phyloP scores from a whole-genome alignment of 2,113 vertebrate species.

The Embiotoca jacksoni region DNA sequence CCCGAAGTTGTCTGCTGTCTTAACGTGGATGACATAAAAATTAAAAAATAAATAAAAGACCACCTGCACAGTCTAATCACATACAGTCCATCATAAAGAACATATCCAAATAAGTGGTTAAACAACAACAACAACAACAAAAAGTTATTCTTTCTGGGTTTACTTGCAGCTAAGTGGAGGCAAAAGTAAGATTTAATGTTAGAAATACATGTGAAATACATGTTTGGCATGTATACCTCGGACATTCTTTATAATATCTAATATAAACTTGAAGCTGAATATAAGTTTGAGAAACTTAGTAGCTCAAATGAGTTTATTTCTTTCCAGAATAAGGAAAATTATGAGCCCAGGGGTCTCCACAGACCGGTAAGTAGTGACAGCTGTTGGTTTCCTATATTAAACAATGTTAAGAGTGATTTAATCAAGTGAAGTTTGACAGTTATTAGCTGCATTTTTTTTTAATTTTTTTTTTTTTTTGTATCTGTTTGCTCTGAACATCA shows the following conservation, averaged over 20 bases:
- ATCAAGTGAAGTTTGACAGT: background rate
- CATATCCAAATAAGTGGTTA: too few species aligned
- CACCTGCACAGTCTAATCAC: background rate
- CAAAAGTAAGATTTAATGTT: too few species aligned
- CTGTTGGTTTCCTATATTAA: background rate
- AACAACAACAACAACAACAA: too few species aligned
- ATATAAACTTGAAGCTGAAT: background rate
- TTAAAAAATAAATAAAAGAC: background rate
- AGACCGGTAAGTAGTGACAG: slow-evolving; percentile 65
- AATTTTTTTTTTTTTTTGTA: too few species aligned
- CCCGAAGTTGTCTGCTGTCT: too few species aligned
- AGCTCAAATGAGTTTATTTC: slow-evolving; percentile 4
- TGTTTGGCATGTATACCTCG: background rate
- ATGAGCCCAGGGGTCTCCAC: slow-evolving; percentile 66
- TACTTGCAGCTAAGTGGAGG: too few species aligned
- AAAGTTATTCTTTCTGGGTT: too few species aligned
- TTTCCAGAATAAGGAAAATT: slow-evolving; percentile 85
- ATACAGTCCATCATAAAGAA: background rate
- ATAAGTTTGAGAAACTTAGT: background rate
- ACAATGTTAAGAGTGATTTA: background rate
- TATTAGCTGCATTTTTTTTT: background rate
- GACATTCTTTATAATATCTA: background rate
- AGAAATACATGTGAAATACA: background rate
- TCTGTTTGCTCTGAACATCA: slow-evolving; percentile 32
- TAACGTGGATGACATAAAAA: too few species aligned